A percentile compares a stretch with the other conserved stretches of the same genome.
These are phyloP conservation scores for Patella ulyssiponensis DNA, from an alignment of 2,888 invertebrate genomes.

Conservation along the genomic window DNA sequence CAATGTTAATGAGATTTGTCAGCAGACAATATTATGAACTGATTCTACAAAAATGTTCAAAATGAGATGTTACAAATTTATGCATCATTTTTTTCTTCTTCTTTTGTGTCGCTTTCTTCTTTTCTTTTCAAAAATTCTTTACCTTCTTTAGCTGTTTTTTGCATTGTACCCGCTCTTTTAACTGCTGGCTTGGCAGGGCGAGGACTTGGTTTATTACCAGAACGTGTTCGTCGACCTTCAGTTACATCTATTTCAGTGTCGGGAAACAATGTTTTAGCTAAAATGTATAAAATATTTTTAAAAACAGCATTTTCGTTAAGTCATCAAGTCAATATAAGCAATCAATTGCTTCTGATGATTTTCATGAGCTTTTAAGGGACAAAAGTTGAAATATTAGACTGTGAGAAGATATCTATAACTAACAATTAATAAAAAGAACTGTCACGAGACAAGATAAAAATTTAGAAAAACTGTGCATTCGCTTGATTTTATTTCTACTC, in stretches of 20 bases:
- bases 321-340: too few species aligned
- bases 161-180: slow-evolving; percentile 67
- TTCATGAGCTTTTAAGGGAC: too few species aligned
- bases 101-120: slow-evolving; percentile 30
- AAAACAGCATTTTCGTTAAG: neutral
- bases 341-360: too few species aligned
- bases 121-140: slow-evolving; percentile 56
- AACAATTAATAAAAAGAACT: too few species aligned
- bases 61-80: neutral
- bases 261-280: slow-evolving; percentile 51
- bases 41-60: neutral
- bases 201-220: slow-evolving; percentile 48
- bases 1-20: too few species aligned
- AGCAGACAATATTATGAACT: too few species aligned
- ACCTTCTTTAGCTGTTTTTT: slow-evolving; percentile 81
- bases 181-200: slow-evolving; percentile 47
- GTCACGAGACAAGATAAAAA: too few species aligned
- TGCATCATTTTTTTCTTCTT: slow-evolving; percentile 28
- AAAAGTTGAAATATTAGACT: too few species aligned
- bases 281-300: slow-evolving; percentile 14
- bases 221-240: slow-evolving; percentile 58
- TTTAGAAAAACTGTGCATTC: too few species aligned
- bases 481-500: too few species aligned
- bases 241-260: slow-evolving; percentile 50
- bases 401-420: too few species aligned